Conservation (phyloP, 2,113 vertebrate species). For the Pithys albifrons region DNA sequence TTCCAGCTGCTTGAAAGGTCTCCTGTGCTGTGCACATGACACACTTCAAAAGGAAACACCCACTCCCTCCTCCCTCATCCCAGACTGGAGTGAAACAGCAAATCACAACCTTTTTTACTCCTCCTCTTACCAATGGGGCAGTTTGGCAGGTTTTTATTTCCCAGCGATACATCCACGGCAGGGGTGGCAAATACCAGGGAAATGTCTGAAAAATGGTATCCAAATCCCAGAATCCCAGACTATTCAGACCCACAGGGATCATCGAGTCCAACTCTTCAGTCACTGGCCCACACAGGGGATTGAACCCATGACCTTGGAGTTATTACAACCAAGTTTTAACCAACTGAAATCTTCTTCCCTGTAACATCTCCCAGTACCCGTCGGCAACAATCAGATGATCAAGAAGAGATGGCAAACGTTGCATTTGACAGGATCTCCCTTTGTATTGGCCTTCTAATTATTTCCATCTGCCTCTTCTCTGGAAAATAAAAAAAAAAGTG, state of each 20-base stretch:
- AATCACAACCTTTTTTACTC: neutral
- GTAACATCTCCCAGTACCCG: neutral
- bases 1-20: neutral
- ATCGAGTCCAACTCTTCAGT: no score
- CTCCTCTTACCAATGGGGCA: neutral
- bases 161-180: neutral
- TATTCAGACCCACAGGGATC: no score
- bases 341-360: neutral
- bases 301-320: no score
- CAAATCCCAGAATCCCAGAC: neutral
- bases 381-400: neutral
- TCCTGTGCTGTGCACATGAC: neutral
- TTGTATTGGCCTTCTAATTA: constrained; percentile 42
- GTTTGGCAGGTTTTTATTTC: neutral
- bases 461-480: constrained; percentile 46
- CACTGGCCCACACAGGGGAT: no score
- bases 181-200: neutral
- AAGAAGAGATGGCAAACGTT: constrained; percentile 29
- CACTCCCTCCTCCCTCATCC: neutral
- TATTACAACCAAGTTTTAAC: no score
- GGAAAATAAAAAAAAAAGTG: neutral
- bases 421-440: constrained; percentile 10
- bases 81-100: neutral
- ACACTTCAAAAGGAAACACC: neutral
- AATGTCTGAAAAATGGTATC: neutral